Evolutionary conservation across 2,113 vertebrate species (phyloP).

Genomic region (Oreochromis niloticus): DNA sequence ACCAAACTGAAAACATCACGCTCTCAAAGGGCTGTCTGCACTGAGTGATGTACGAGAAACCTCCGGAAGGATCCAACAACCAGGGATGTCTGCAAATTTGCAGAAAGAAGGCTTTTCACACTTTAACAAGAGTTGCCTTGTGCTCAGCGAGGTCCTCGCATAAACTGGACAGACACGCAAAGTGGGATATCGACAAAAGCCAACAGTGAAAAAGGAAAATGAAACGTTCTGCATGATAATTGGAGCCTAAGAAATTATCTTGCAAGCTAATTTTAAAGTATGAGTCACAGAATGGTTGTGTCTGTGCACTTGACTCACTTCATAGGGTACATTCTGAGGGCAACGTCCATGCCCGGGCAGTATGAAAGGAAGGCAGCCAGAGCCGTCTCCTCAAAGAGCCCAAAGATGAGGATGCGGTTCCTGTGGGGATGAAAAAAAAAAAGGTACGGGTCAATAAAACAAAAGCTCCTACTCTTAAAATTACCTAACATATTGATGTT

Average conservation of each 20-base stretch:
- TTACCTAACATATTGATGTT: not conserved
- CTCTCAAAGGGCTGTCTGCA: not conserved
- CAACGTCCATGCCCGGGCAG: constrained; percentile 79
- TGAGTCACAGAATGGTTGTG: not conserved
- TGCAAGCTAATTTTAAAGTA: not conserved
- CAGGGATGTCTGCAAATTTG: not conserved
- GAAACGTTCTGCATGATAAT: not conserved
- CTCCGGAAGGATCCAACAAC: not conserved
- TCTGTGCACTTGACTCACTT: constrained; percentile 65
- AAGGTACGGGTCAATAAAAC: not conserved
- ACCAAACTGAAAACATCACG: not conserved
- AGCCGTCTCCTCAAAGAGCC: constrained; percentile 78
- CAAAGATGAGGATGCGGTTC: constrained; percentile 79
- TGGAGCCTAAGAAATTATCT: not conserved
- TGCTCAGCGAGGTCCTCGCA: not conserved
- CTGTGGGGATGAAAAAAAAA: constrained; percentile 23
- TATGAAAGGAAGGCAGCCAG: constrained; percentile 79
- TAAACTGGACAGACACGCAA: not conserved
- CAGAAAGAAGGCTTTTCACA: not conserved
- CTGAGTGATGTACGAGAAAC: not conserved
- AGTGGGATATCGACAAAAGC: not conserved
- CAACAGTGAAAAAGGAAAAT: not conserved
- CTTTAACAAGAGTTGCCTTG: not conserved
- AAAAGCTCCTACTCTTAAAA: not conserved
- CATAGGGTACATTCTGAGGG: constrained; percentile 80